Evolutionary conservation across 1,140 invertebrate genomes (phyloP).

Genomic region (Rhyacophila brunnea): DNA sequence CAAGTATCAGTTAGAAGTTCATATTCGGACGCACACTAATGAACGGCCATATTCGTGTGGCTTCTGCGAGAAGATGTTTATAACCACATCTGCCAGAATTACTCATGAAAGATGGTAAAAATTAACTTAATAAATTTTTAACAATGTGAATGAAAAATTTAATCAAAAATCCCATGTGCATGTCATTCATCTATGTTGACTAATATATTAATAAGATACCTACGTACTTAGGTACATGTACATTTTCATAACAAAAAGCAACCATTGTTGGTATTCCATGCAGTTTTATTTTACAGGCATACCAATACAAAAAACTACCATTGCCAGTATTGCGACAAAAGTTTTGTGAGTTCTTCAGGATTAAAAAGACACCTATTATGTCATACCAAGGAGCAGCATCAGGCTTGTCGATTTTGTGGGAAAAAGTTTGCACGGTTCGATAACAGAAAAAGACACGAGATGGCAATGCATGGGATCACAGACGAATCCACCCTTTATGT

Average conservation of each 20-base stretch:
- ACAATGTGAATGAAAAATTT: too few species aligned
- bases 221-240: too few species aligned
- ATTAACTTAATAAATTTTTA: too few species aligned
- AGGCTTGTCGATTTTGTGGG: conserved; percentile 29
- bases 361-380: conserved; percentile 30
- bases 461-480: conserved; percentile 27
- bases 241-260: too few species aligned
- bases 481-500: conserved; percentile 6
- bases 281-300: conserved; percentile 27
- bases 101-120: conserved; percentile 31
- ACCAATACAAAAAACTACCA: conserved; percentile 30
- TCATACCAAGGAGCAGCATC: conserved; percentile 24
- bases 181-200: too few species aligned
- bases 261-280: too few species aligned
- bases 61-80: conserved; percentile 43
- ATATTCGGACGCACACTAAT: conserved; percentile 51
- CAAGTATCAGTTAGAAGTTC: conserved; percentile 42
- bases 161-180: too few species aligned
- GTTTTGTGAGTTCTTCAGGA: conserved; percentile 32
- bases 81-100: conserved; percentile 29
- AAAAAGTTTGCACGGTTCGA: conserved; percentile 31
- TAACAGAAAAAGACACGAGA: conserved; percentile 32
- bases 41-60: conserved; percentile 51
- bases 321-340: conserved; percentile 29
- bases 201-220: too few species aligned